These are phyloP conservation scores for Zoanthus sociatus DNA, from an alignment of 92 coral and sea anemone species.

Conservation along the genomic window DNA sequence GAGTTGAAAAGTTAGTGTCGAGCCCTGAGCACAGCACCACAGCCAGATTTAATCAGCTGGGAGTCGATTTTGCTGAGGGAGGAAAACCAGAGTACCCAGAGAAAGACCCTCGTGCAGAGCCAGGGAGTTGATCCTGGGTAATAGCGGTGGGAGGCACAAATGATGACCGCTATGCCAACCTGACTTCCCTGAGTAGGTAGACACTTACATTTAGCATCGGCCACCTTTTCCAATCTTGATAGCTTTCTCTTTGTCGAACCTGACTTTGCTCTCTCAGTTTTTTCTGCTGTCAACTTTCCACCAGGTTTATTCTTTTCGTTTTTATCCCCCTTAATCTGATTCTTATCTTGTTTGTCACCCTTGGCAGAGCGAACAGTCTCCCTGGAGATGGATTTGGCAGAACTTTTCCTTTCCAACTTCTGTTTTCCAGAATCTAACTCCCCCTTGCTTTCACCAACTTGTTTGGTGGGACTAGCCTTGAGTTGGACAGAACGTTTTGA, in stretches of 20 bases:
- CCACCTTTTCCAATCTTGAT: constrained; percentile 85
- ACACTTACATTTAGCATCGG: constrained; percentile 67
- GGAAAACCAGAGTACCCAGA: too few relatives aligned
- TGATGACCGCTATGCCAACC: too few relatives aligned
- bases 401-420: constrained; percentile 64
- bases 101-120: too few relatives aligned
- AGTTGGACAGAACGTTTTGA: constrained; percentile 4
- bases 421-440: constrained; percentile 57
- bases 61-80: too few relatives aligned
- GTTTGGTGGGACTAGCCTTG: constrained; percentile 30
- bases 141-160: too few relatives aligned
- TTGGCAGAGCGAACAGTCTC: constrained; percentile 83
- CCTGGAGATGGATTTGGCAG: constrained; percentile 57
- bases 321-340: constrained; percentile 59
- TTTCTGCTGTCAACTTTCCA: constrained; percentile 71
- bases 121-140: too few relatives aligned
- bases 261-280: constrained; percentile 78
- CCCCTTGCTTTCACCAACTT: constrained; percentile 74
- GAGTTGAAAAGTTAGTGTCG: too few relatives aligned
- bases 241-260: constrained; percentile 77
- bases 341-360: constrained; percentile 77
- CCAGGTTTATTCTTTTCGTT: constrained; percentile 70
- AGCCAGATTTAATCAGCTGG: too few relatives aligned
- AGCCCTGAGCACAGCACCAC: too few relatives aligned
- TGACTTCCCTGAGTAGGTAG: too few relatives aligned